These are phyloP conservation scores for Tipula vernalis DNA, from an alignment of 2,888 invertebrate species.

Conservation along the genomic window DNA sequence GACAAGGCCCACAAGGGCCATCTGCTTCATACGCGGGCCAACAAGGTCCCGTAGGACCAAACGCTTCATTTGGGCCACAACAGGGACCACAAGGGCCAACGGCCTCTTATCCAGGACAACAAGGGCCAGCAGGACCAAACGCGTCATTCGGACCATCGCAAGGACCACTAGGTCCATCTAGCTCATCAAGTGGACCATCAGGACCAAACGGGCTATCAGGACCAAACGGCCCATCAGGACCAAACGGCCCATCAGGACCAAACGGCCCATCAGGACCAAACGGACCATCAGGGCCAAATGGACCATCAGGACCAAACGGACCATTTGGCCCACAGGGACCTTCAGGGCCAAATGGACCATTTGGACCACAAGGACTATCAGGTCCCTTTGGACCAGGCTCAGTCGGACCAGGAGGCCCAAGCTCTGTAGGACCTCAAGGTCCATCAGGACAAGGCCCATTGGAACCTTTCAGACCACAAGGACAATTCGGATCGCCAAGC, in stretches of 20 bases:
- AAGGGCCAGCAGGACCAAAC: constrained; percentile 20
- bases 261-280: constrained; percentile 22
- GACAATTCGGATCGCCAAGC: constrained; percentile 19
- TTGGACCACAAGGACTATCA: constrained; percentile 27
- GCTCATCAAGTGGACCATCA: constrained; percentile 23
- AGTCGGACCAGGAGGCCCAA: constrained; percentile 14
- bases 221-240: constrained; percentile 23
- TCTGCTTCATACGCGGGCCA: constrained; percentile 15
- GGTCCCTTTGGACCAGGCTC: constrained; percentile 10
- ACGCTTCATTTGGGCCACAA: constrained; percentile 24
- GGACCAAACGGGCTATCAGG: constrained; percentile 25
- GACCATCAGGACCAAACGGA: constrained; percentile 29
- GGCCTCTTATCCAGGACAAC: constrained; percentile 20
- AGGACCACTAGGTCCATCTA: constrained; percentile 19
- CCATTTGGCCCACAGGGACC: constrained; percentile 16
- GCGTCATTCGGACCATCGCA: constrained; percentile 23
- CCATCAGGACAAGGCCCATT: constrained; percentile 19
- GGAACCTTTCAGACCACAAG: constrained; percentile 16
- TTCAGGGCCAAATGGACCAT: constrained; percentile 13
- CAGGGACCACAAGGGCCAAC: constrained; percentile 23
- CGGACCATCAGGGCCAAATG: constrained; percentile 21
- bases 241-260: constrained; percentile 20
- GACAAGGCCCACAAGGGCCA: constrained; percentile 17
- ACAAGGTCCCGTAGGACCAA: constrained; percentile 15
- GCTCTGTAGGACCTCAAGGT: constrained; percentile 23